Base-by-base conservation (phyloP, 64 coral and sea anemone genomes). In the Montipora cactus region DNA sequence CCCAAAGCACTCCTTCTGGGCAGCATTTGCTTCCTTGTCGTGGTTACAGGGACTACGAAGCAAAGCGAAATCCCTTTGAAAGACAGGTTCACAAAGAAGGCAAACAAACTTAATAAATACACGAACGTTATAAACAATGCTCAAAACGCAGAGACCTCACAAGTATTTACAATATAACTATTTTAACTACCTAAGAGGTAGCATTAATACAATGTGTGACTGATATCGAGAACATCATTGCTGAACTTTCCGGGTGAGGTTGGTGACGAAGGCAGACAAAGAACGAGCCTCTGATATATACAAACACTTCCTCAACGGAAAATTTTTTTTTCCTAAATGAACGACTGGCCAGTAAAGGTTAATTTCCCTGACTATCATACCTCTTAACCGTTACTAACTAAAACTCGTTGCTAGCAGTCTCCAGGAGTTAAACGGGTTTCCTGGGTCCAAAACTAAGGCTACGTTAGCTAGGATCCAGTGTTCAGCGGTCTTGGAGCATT, bases 391-490 rank as follows among this genome's bases (percentile, higher is more conserved):
- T 85, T 14, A 85, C 44, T 85, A 64, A 15, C 70, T 85, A 70
- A 70, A n/a, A 85, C 18, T 85, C 44, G 9, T 87, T 3, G 53
- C 71, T 20, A 92, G 69, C 66, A 95, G 57, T 87, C 91, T 86
- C 93, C 93, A 91, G 8, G 89, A 72, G 73, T 67, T 61, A 14
- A 21, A 66, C 16, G 69, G 69, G 66, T 95, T 82, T 37, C 94
- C 94, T 25, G 89, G 75, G 90, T 95, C 89, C 49, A 95, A 45
- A 11, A 95, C 67, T 59, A 95, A 70, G 79, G 94, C 94, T 19
- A 91, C 83, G 5, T 81, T 89, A 87, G 67, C 81, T 37, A 95
- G 28, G 37, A 81, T 84, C 59, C 90, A 87, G 47, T 95, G 62
- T 67, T 95, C 89, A 47, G 94, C 89, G 45, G 67, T 74, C 25